Conservation (phyloP, 2,888 invertebrate species). For the Ditula angustiorana region DNA sequence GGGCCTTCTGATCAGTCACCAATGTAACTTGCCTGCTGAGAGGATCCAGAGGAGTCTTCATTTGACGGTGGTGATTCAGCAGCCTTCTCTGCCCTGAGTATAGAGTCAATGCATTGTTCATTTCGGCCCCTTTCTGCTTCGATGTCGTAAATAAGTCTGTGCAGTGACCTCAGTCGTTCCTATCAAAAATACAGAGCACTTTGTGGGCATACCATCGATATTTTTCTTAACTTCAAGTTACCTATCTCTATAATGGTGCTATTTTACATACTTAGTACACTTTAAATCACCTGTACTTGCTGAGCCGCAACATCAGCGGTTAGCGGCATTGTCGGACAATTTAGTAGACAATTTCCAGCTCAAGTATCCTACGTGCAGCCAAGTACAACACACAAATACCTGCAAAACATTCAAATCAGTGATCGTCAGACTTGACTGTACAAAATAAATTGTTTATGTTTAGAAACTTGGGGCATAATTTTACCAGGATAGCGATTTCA, state of each 20-base stretch:
- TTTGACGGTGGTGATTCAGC: conserved; percentile 68
- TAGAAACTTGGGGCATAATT: not conserved
- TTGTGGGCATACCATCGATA: not conserved
- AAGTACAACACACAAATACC: conserved; percentile 75
- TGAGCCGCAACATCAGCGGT: conserved; percentile 92
- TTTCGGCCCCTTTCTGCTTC: conserved; percentile 92
- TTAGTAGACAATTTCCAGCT: conserved; percentile 80
- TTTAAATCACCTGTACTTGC: conserved; percentile 82
- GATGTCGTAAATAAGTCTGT: conserved; percentile 91
- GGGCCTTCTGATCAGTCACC: conserved; percentile 39
- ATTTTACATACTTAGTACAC: no score
- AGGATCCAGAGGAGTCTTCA: conserved; percentile 75
- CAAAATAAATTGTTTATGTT: not conserved
- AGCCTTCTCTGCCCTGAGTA: conserved; percentile 89
- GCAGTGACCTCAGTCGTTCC: conserved; percentile 92
- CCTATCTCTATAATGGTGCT: no score
- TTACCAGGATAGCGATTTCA: conserved; percentile 38
- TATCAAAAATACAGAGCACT: conserved; percentile 59
- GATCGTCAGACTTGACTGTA: no score
- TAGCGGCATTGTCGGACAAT: conserved; percentile 88
- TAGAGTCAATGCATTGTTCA: conserved; percentile 92
- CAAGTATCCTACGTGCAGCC: conserved; percentile 82
- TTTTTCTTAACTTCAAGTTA: no score
- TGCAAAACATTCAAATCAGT: conserved; percentile 44
- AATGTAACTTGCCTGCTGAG: conserved; percentile 66